Base-by-base conservation (phyloP, 2,888 invertebrate genomes). In the Folsomia manolachei region DNA sequence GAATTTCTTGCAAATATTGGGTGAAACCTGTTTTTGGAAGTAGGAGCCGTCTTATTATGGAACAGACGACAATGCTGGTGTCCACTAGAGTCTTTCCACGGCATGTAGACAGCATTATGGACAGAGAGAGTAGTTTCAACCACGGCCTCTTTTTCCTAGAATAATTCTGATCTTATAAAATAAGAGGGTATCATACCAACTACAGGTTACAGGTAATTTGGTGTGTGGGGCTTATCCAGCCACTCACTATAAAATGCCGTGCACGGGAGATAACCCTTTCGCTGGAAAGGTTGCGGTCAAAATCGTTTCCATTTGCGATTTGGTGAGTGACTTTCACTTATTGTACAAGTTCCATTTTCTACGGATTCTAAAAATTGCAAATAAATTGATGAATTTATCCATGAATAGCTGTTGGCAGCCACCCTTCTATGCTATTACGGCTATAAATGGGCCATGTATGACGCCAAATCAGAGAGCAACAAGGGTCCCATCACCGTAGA, bases 371-470 rank as follows among this genome's bases (percentile, higher is more conserved):
- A 14, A n/a, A 4, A 19, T 19, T 14, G 19, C 56, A 19, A 56
- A 19, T 56, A 21, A 56, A 56, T 56, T 56, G 18, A 51, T 51
- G 9, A 51, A 51, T 9, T 51, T 51, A 51, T 51, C 9, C 18
- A 2, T 27, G 62, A 64, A 23, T 24, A 78, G 78, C 73, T 78
- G 26, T 60, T 78, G 62, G 78, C 78, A 24, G 76, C 78, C 23
- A 78, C 76, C 71, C 74, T 78, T 23, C 75, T 78, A 18, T 78
- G 78, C 71, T 78, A 76, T 39, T 78, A 78, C 27, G 71, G 74
- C 18, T 76, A 76, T 21, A 76, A 76, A 52, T 76, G 78, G 78
- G 66, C 71, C 14, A 72, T 73, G 1, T 75, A 76, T 60, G 75
- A 75, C 23, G 39, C 63, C 51, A 72, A 66, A 51, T 11, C 63